Base-by-base conservation (phyloP, 1,140 invertebrate species). In the Helicorthomorpha holstii region DNA sequence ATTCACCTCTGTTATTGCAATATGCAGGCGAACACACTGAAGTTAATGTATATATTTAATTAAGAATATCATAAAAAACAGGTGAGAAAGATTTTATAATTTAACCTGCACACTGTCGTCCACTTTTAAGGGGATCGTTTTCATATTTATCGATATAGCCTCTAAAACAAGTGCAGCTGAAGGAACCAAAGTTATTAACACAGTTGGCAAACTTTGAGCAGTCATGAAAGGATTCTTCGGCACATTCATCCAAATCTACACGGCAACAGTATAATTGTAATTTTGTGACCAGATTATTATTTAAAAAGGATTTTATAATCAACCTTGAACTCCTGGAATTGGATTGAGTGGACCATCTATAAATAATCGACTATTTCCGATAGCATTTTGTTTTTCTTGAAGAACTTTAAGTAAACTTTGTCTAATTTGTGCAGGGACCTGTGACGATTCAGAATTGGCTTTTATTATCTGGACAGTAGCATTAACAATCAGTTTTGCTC, bases 201-300 rank as follows among this genome's bases (percentile, higher is more conserved):
- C 94, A 98, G 1, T 71, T 75, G 0, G 73, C 91, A 48, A 83
- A 75, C 10, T 78, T 73, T 57, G 89, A 82, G 60, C 94, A 98
- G 64, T 98, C 93, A 63, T 98, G 87, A 10, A 92, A 65, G 48
- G 92, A 87, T 7, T 75, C 63, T 0, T 81, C 80, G 0, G 78
- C 73, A 59, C 91, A 96, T 65, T 95, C 91, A 61, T 96, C 86
- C 49, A 95, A 64, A 69, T 95, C 91, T 85, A 61, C 21, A 69
- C 16, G n/a, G n/a, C n/a, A n/a, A n/a, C n/a, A n/a, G n/a, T n/a
- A n/a, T n/a, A n/a, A n/a, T n/a, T n/a, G n/a, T n/a, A n/a, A n/a
- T n/a, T n/a, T n/a, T n/a, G n/a, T n/a, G n/a, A n/a, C n/a, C n/a
- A n/a, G n/a, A n/a, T n/a, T n/a, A n/a, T n/a, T n/a, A n/a, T n/a